These are phyloP conservation scores for Loxodonta africana DNA, from an alignment of 2,113 vertebrate species.

Conservation along the genomic window DNA sequence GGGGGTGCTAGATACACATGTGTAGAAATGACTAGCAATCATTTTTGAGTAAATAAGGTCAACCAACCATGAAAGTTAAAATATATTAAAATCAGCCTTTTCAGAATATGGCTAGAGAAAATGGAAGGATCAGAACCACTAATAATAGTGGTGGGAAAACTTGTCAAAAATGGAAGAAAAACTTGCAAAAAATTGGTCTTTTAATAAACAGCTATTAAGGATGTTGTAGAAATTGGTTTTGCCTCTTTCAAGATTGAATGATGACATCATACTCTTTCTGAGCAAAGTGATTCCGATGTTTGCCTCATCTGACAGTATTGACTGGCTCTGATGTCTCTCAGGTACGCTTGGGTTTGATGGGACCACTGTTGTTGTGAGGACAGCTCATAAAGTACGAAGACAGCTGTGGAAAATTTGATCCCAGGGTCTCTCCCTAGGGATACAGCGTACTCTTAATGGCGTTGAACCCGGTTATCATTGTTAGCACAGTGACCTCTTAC, in stretches of 20 bases:
- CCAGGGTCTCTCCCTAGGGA: neutral
- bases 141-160: neutral
- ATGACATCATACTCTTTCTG: neutral
- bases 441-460: neutral
- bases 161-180: neutral
- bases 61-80: neutral
- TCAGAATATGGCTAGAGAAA: constrained; percentile 26
- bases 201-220: neutral
- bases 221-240: neutral
- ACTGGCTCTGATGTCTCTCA: neutral
- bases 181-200: neutral
- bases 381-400: neutral
- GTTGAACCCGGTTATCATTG: neutral
- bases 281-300: neutral
- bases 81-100: neutral
- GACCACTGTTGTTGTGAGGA: neutral
- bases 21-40: constrained; percentile 3
- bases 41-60: neutral
- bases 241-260: neutral
- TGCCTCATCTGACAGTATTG: neutral
- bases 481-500: neutral
- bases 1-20: neutral
- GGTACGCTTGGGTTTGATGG: neutral
- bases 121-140: neutral
- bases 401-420: neutral